phyloP scores from a whole-genome alignment of 1,140 invertebrate species.

The Eufriesea mexicana region DNA sequence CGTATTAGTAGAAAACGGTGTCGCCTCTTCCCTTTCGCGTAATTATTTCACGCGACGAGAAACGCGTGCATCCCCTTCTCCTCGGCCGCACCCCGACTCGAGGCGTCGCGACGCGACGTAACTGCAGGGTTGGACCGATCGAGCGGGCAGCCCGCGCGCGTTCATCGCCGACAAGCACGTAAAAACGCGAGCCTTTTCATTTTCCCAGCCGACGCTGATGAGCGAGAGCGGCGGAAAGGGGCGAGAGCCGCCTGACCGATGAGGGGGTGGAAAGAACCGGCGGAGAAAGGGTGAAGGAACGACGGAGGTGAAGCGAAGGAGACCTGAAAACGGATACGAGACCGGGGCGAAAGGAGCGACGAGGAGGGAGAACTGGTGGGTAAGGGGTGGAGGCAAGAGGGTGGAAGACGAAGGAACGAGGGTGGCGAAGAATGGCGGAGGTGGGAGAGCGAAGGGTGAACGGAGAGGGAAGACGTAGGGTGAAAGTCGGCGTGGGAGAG shows the following conservation, averaged over 20 bases:
- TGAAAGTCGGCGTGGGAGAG: constrained; percentile 48
- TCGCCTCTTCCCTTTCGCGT: neutral
- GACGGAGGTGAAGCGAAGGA: neutral
- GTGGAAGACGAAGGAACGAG: too few relatives aligned
- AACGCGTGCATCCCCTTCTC: neutral
- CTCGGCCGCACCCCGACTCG: neutral
- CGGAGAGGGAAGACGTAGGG: neutral
- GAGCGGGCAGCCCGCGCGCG: neutral
- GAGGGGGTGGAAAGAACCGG: neutral
- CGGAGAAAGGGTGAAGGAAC: neutral
- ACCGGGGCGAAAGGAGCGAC: too few relatives aligned
- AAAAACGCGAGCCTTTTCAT: constrained; percentile 14
- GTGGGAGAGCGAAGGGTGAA: neutral
- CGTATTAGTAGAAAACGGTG: neutral
- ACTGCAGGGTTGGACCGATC: neutral
- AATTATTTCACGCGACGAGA: neutral
- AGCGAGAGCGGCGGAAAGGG: neutral
- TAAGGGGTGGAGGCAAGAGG: neutral
- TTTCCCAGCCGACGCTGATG: neutral
- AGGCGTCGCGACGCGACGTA: neutral
- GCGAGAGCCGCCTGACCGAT: neutral
- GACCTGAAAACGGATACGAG: neutral
- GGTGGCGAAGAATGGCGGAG: too few relatives aligned
- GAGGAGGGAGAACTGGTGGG: neutral
- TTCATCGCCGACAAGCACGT: neutral